These are phyloP conservation scores for Pristionchus arcanus DNA, from an alignment of 2,888 invertebrate species.

Conservation along the genomic window DNA sequence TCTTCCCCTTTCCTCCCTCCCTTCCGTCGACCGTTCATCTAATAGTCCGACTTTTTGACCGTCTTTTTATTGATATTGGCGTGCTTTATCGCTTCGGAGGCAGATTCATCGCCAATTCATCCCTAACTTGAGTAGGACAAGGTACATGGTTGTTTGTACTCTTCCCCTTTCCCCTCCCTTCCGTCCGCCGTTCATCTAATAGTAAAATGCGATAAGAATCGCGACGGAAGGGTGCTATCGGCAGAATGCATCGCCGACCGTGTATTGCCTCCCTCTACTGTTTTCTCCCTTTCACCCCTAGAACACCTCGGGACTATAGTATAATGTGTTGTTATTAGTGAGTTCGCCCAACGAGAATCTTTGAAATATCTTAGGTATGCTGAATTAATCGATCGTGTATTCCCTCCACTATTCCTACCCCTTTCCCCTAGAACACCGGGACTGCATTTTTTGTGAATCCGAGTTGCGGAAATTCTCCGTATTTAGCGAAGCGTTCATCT, in stretches of 20 bases:
- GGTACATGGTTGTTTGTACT: not conserved
- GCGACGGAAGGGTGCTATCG: slow-evolving; percentile 2
- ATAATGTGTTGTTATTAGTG: not conserved
- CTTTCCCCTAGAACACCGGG: too few species aligned
- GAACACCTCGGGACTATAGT: not conserved
- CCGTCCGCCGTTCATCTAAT: slow-evolving; percentile 33
- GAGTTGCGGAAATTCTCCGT: too few species aligned
- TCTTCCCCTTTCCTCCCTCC: not conserved
- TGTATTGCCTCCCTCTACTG: not conserved
- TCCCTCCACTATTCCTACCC: too few species aligned
- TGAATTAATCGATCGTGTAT: too few species aligned
- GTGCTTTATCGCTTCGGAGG: too few species aligned
- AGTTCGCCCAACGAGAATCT: too few species aligned
- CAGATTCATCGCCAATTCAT: too few species aligned
- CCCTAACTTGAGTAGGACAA: not conserved
- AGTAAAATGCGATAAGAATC: slow-evolving; percentile 9
- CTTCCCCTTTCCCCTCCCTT: not conserved
- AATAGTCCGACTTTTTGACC: too few species aligned
- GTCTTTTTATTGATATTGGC: too few species aligned
- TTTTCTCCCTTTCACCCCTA: not conserved
- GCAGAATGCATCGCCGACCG: not conserved
- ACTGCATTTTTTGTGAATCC: too few species aligned
- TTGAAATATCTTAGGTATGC: too few species aligned
- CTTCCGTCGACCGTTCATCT: slow-evolving; percentile 24
- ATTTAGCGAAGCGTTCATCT: too few species aligned